Evolutionary conservation across 2,888 invertebrate genomes (phyloP), one percentile per base, ranked within the genome.

Genomic region (Pseudococcus longispinus): DNA sequence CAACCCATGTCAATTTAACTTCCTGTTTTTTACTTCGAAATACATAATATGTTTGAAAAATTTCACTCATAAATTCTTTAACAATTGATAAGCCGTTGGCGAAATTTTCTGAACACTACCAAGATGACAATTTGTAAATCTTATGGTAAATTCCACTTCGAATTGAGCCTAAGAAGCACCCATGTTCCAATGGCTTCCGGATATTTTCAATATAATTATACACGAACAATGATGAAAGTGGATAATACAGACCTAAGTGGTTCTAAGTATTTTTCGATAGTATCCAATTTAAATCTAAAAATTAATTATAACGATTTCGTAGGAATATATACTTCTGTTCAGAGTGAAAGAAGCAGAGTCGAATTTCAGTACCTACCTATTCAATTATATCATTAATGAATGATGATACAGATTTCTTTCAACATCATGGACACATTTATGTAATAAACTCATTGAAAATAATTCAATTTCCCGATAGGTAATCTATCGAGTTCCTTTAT

Each of bases 41-140:
- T 80, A n/a, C n/a, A n/a, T n/a, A 29, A 80, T 80, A 42, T 18
- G 70, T 70, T 80, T 80, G 77, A 42, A 80, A 74, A 80, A 80
- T 80, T 80, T 80, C 77, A 80, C 77, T 80, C 23, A 13, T 42
- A 42, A 42, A 80, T 80, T 80, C 42, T 18, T 37, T 20, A 32
- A 70, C 70, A 70, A 70, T 70, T 70, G 29, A 70, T 29, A 29
- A 70, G 70, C 70, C 70, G 20, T 9, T 29, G 70, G 70, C 70
- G 15, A 70, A 65, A 18, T 29, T 70, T 70, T 70, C 26, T 70
- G 29, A 70, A 70, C 15, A 3, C 18, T 18, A 13, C 70, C 29
- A 29, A 32, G 70, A 70, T 70, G 70, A 70, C 70, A 70, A 70
- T 29, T 70, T 26, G 11, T 26, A 13, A 65, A 55, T n/a, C 55